Evolutionary conservation across 1,140 invertebrate genomes (phyloP).

Genomic region (Hestina assimilis): DNA sequence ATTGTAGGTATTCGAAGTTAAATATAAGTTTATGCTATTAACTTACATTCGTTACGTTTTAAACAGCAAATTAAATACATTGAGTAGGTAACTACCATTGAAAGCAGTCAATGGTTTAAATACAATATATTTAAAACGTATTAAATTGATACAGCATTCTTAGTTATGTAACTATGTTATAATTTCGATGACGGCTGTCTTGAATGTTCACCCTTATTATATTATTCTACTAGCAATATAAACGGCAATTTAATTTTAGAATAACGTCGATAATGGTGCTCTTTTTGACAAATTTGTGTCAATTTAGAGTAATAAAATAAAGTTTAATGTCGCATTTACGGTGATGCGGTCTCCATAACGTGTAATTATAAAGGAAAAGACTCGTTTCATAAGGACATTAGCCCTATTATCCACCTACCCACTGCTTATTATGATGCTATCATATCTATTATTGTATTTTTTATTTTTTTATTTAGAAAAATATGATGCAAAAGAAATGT

Average conservation of each 20-base stretch:
- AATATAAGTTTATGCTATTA: too few relatives aligned
- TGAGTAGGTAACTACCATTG: too few relatives aligned
- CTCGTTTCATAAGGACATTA: constrained; percentile 34
- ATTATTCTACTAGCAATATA: constrained; percentile 13
- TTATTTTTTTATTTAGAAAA: too few relatives aligned
- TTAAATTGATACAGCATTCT: too few relatives aligned
- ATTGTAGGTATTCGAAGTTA: too few relatives aligned
- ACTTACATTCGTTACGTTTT: too few relatives aligned
- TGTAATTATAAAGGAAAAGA: constrained; percentile 63
- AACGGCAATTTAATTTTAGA: constrained; percentile 41
- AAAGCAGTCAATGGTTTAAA: too few relatives aligned
- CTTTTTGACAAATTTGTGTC: constrained; percentile 73
- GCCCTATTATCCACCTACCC: constrained; percentile 16
- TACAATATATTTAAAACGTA: too few relatives aligned
- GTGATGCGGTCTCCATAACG: constrained; percentile 60
- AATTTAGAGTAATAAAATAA: constrained; percentile 74
- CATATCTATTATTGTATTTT: constrained; percentile 16
- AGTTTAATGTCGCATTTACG: constrained; percentile 73
- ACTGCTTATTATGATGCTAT: constrained; percentile 22
- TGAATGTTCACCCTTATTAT: not conserved
- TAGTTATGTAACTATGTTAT: not conserved
- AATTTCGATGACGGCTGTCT: not conserved
- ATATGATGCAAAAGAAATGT: too few relatives aligned
- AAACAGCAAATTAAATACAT: too few relatives aligned
- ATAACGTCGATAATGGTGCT: constrained; percentile 60